Percentiles rank a stretch among this genome's conserved stretches.
Conservation (phyloP, 2,888 invertebrate genomes). For the Toxonevra muliebris region DNA sequence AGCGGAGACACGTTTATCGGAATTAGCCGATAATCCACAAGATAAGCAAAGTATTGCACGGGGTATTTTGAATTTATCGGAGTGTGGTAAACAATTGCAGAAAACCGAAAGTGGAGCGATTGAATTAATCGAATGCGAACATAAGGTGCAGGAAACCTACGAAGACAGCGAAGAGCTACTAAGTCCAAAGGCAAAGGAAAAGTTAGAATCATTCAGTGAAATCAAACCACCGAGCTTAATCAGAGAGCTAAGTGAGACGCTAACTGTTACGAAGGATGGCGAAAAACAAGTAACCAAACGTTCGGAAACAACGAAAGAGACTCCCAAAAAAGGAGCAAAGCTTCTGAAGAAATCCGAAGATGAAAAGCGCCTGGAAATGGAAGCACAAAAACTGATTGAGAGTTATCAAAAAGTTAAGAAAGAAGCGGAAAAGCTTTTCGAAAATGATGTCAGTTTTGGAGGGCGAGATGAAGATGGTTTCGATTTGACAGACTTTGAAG, state of each 20-base stretch:
- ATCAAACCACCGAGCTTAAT: constrained; percentile 42
- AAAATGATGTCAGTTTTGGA: constrained; percentile 27
- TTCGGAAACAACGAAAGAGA: constrained; percentile 43
- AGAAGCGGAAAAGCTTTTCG: constrained; percentile 54
- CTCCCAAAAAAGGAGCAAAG: constrained; percentile 53
- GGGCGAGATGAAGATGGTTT: constrained; percentile 51
- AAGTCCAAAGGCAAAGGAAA: constrained; percentile 35
- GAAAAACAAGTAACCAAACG: constrained; percentile 56
- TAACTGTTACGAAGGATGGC: constrained; percentile 49
- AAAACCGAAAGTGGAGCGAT: constrained; percentile 47
- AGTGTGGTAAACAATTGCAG: constrained; percentile 59
- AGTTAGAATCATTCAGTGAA: constrained; percentile 17
- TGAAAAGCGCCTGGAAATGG: constrained; percentile 54
- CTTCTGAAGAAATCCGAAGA: constrained; percentile 57
- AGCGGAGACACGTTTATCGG: constrained; percentile 61
- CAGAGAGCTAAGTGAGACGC: constrained; percentile 49
- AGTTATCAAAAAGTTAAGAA: constrained; percentile 60
- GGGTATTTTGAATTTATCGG: constrained; percentile 64
- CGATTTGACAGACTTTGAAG: constrained; percentile 51
- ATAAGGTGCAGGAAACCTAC: constrained; percentile 54
- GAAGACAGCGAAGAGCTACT: constrained; percentile 45
- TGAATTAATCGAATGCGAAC: constrained; percentile 55
- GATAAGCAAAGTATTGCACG: constrained; percentile 64
- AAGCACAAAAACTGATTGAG: constrained; percentile 57
- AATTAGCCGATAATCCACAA: constrained; percentile 57